These are phyloP conservation scores for Bimastos eiseni DNA, from an alignment of 2,888 invertebrate species.

Conservation along the genomic window DNA sequence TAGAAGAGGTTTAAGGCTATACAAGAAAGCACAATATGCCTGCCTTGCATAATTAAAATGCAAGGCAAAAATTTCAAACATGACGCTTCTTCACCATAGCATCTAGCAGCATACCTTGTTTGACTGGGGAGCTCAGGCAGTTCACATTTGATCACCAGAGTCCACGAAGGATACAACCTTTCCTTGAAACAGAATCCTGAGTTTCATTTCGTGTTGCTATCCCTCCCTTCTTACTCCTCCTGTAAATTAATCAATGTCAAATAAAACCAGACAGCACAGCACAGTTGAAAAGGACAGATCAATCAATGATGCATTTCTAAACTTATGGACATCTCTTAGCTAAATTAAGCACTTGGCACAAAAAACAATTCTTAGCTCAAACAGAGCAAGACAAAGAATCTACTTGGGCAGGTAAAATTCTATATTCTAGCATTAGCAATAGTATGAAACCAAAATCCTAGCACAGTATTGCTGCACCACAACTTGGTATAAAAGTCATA, in stretches of 20 bases:
- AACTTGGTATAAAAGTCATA: too few species aligned
- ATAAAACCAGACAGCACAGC: neutral
- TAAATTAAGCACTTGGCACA: too few species aligned
- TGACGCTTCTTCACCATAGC: neutral
- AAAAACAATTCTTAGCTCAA: too few species aligned
- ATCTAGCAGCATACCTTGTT: neutral
- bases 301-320: too few species aligned
- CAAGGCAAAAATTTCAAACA: neutral
- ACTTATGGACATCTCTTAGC: too few species aligned
- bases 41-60: neutral
- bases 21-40: neutral
- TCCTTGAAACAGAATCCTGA: neutral
- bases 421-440: too few species aligned
- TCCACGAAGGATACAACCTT: neutral
- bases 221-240: neutral
- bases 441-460: too few species aligned
- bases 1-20: neutral
- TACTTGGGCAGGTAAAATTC: too few species aligned
- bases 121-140: neutral
- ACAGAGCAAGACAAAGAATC: too few species aligned
- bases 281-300: too few species aligned
- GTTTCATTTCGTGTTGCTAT: neutral
- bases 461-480: too few species aligned
- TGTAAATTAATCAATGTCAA: neutral
- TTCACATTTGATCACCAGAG: neutral